phyloP scores from a whole-genome alignment of 2,797 vertebrate species.

The Adelosebastes latens region DNA sequence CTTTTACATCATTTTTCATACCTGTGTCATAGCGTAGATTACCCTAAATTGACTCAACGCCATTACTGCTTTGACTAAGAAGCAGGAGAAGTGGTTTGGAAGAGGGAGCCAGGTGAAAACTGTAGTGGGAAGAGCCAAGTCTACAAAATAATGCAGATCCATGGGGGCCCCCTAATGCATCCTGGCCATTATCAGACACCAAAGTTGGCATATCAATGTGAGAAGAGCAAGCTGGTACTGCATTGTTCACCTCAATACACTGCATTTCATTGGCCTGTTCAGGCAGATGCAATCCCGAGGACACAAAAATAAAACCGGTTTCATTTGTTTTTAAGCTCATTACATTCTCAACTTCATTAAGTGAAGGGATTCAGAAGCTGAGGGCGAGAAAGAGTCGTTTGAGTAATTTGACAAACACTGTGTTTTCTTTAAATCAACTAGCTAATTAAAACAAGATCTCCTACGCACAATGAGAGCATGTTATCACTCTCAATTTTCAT shows the following conservation, averaged over 20 bases:
- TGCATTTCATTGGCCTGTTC: slow-evolving; percentile 27
- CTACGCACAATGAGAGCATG: slow-evolving; percentile 5
- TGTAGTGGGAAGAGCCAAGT: slow-evolving; percentile 8
- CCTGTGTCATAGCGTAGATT: not conserved
- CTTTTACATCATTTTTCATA: slow-evolving; percentile 7
- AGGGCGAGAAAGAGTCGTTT: slow-evolving; percentile 43
- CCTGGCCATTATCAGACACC: slow-evolving; percentile 48
- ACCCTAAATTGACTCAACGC: not conserved
- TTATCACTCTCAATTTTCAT: slow-evolving; percentile 26
- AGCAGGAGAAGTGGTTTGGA: slow-evolving; percentile 23
- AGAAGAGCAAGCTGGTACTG: slow-evolving; percentile 23
- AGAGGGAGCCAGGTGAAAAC: slow-evolving; percentile 27
- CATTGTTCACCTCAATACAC: slow-evolving; percentile 34
- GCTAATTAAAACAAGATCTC: slow-evolving; percentile 50
- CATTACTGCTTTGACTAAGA: slow-evolving; percentile 26
- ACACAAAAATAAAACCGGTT: slow-evolving; percentile 47
- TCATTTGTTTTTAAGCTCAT: slow-evolving; percentile 63
- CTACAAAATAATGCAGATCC: slow-evolving; percentile 46
- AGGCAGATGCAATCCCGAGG: slow-evolving; percentile 33
- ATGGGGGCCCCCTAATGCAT: slow-evolving; percentile 38
- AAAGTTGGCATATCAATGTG: slow-evolving; percentile 34
- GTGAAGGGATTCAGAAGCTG: slow-evolving; percentile 41
- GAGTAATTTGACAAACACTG: slow-evolving; percentile 58
- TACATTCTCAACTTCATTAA: slow-evolving; percentile 65
- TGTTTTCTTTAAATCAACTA: slow-evolving; percentile 47